These are phyloP conservation scores for Pterocles burchelli DNA, from an alignment of 2,113 vertebrate species.

Conservation along the genomic window DNA sequence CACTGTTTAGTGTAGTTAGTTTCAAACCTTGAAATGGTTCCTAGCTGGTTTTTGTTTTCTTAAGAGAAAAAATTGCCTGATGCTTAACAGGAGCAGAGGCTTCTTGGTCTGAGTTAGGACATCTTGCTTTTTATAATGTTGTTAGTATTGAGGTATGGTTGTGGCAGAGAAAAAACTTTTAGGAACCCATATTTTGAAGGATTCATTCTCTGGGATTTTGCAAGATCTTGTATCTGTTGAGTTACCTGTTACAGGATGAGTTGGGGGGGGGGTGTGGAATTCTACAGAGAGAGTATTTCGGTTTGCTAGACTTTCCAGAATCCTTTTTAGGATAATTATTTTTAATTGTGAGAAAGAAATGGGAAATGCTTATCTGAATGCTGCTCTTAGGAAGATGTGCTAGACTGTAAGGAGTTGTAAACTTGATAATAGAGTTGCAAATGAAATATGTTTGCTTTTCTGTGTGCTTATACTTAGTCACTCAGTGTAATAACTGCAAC, in stretches of 20 bases:
- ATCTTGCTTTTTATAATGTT: not conserved
- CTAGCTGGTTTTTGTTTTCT: not conserved
- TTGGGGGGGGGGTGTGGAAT: not conserved
- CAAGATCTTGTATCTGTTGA: not conserved
- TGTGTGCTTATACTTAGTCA: not conserved
- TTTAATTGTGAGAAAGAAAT: not conserved
- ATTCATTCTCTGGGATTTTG: not conserved
- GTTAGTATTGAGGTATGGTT: rapidly evolving
- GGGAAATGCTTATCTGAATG: not conserved
- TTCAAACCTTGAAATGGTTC: not conserved
- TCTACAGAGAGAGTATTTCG: not conserved
- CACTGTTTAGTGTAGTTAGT: not conserved
- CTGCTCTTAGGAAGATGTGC: not conserved
- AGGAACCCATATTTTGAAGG: not conserved
- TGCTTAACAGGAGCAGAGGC: not conserved
- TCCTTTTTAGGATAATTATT: not conserved
- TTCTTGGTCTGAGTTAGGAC: not conserved
- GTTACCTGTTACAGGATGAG: not conserved
- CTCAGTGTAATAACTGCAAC: not conserved
- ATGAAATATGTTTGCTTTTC: not conserved
- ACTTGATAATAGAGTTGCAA: not conserved
- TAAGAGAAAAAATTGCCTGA: not conserved
- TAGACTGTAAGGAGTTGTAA: not conserved
- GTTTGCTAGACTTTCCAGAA: not conserved
- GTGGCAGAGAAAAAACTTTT: not conserved